These are phyloP conservation scores for Leucophora obtusa DNA, from an alignment of 2,888 invertebrate species.

Conservation along the genomic window DNA sequence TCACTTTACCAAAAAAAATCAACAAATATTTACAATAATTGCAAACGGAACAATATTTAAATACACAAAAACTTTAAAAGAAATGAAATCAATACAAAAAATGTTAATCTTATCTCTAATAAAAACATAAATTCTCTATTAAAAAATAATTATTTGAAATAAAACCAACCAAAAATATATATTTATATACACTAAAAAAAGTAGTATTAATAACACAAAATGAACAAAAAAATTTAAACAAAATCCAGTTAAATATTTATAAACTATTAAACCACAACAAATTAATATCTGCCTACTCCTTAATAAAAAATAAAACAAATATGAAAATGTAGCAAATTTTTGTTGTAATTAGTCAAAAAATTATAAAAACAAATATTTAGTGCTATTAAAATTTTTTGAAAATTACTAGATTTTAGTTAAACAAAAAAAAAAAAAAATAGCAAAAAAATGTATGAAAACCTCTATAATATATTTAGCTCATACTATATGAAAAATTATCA, in stretches of 20 bases:
- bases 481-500: slow-evolving; percentile 43
- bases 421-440: slow-evolving; percentile 33
- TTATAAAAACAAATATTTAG: slow-evolving; percentile 40
- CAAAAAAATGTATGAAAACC: slow-evolving; percentile 29
- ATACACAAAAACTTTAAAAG: slow-evolving; percentile 42
- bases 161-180: slow-evolving; percentile 35
- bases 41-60: slow-evolving; percentile 63
- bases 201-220: slow-evolving; percentile 51
- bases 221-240: slow-evolving; percentile 68
- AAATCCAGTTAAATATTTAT: slow-evolving; percentile 71
- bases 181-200: slow-evolving; percentile 40
- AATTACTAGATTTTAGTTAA: slow-evolving; percentile 52
- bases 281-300: slow-evolving; percentile 19
- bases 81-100: slow-evolving; percentile 34
- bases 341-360: slow-evolving; percentile 46
- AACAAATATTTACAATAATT: slow-evolving; percentile 62
- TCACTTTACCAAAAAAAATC: slow-evolving; percentile 15
- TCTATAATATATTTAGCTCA: slow-evolving; percentile 53
- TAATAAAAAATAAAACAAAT: slow-evolving; percentile 27
- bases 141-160: slow-evolving; percentile 46
- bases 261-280: slow-evolving; percentile 33
- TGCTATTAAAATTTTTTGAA: slow-evolving; percentile 46
- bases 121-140: slow-evolving; percentile 44
- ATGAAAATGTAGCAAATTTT: slow-evolving; percentile 37
- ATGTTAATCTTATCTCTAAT: slow-evolving; percentile 46